phyloP scores from a whole-genome alignment of 2,888 invertebrate species.

The Amblyteles armatorius region DNA sequence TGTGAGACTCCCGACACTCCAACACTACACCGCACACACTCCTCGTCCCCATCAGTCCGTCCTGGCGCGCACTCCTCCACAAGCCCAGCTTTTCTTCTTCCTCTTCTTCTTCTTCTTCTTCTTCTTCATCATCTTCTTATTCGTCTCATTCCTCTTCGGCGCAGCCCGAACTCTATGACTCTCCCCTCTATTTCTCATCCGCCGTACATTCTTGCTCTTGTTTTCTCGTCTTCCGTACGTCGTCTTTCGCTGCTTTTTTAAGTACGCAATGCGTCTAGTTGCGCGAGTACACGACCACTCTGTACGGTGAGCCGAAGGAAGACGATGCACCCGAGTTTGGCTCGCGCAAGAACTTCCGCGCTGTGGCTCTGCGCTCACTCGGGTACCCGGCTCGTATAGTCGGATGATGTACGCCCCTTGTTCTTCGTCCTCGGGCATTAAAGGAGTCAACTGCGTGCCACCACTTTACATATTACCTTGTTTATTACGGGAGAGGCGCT shows the following conservation, averaged over 20 bases:
- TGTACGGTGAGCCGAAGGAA: background rate
- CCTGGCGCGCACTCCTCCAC: constrained; percentile 31
- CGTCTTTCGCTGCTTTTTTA: constrained; percentile 21
- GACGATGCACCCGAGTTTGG: background rate
- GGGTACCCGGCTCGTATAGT: background rate
- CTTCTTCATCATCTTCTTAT: background rate
- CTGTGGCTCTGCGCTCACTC: background rate
- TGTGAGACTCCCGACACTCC: constrained; percentile 53
- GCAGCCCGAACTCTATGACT: background rate
- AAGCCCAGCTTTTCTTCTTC: constrained; percentile 12
- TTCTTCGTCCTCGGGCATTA: constrained; percentile 12
- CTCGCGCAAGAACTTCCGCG: constrained; percentile 8
- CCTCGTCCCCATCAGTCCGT: constrained; percentile 40
- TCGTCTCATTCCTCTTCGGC: constrained; percentile 19
- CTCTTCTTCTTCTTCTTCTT: constrained; percentile 2
- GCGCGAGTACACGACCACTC: constrained; percentile 12
- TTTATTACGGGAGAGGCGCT: background rate
- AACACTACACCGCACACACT: constrained; percentile 53
- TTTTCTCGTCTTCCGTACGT: background rate
- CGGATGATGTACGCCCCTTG: constrained; percentile 30
- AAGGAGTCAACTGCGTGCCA: constrained; percentile 2
- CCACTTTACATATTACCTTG: constrained; percentile 32
- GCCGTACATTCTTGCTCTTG: background rate
- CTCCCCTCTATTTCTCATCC: constrained; percentile 21
- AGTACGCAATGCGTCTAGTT: constrained; percentile 46